Evolutionary conservation across 2,888 invertebrate genomes (phyloP).

Genomic region (Malthinus seriepunctatus): DNA sequence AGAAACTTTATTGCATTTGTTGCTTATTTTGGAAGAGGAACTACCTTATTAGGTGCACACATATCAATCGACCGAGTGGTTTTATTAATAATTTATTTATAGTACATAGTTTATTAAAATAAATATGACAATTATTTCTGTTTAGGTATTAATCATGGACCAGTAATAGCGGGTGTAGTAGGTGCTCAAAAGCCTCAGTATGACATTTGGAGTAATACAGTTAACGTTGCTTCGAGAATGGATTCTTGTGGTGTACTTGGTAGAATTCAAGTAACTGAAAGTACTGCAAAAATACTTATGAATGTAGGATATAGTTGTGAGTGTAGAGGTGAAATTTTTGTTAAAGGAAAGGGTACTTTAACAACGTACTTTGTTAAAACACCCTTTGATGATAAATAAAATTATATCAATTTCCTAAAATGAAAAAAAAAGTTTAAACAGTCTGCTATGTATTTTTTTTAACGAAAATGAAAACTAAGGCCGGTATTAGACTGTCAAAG

Average conservation of each 20-base stretch:
- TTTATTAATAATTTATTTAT: too few relatives aligned
- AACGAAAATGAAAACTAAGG: too few relatives aligned
- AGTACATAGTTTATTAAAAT: background rate
- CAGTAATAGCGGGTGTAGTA: constrained; percentile 95
- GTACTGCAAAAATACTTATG: constrained; percentile 81
- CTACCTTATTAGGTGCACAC: too few relatives aligned
- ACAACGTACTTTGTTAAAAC: constrained; percentile 92
- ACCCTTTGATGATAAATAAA: constrained; percentile 67
- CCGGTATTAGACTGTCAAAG: too few relatives aligned
- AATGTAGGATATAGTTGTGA: constrained; percentile 85
- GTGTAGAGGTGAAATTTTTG: constrained; percentile 88
- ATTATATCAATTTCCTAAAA: background rate
- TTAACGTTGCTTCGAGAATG: constrained; percentile 97
- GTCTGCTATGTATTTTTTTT: too few relatives aligned
- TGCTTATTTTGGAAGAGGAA: too few relatives aligned
- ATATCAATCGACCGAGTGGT: too few relatives aligned
- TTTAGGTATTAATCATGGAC: constrained; percentile 82
- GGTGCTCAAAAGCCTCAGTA: constrained; percentile 98
- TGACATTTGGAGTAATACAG: constrained; percentile 99
- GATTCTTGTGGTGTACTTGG: constrained; percentile 94
- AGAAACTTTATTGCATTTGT: too few relatives aligned
- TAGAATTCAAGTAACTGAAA: constrained; percentile 81
- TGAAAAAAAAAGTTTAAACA: too few relatives aligned
- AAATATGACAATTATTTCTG: constrained; percentile 10
- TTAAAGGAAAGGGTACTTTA: constrained; percentile 93